These are phyloP conservation scores for Poeciliopsis gracilis DNA, from an alignment of 2,797 vertebrate genomes.

Conservation along the genomic window DNA sequence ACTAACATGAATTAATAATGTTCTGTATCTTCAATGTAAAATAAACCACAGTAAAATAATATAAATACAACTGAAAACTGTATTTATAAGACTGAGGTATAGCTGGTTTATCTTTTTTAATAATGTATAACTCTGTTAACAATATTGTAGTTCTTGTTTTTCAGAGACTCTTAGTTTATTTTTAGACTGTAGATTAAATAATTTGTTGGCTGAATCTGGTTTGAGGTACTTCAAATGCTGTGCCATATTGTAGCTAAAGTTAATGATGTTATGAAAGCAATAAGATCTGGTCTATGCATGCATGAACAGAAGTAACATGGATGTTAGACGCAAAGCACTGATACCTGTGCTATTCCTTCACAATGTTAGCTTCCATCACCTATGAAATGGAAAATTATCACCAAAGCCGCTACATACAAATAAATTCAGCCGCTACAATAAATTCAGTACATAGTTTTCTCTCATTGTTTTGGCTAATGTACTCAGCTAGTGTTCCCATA, in stretches of 20 bases:
- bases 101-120: not conserved
- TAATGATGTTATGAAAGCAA: no score
- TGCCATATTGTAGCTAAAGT: no score
- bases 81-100: not conserved
- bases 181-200: not conserved
- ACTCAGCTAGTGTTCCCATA: not conserved
- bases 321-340: not conserved
- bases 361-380: not conserved
- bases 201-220: not conserved
- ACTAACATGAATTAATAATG: not conserved
- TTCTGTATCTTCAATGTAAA: not conserved
- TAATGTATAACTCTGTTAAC: not conserved
- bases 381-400: not conserved
- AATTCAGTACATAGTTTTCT: not conserved
- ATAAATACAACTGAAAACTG: not conserved
- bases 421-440: no score
- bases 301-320: not conserved
- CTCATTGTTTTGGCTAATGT: not conserved
- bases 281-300: not conserved
- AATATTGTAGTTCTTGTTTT: not conserved
- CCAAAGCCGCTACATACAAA: not conserved
- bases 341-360: not conserved
- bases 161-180: not conserved
- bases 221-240: no score
- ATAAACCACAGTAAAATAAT: not conserved